Evolutionary conservation across 2,797 vertebrate genomes (phyloP), one percentile per base, ranked within the genome.

Genomic region (Periparus ater): DNA sequence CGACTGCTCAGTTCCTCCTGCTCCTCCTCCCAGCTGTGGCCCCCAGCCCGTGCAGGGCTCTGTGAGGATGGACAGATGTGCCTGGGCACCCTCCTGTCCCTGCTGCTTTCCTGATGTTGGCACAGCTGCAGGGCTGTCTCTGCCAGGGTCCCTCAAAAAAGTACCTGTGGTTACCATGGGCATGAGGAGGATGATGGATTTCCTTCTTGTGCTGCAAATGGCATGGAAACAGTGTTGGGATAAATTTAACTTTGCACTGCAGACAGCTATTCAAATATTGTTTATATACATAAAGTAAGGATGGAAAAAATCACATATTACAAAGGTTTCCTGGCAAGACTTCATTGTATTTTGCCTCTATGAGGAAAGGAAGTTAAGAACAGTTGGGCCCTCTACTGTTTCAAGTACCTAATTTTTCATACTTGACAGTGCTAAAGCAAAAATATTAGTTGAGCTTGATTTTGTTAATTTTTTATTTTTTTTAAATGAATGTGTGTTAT

Each of bases 21-120:
- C 32, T 34, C 45, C 53, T 80, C 67, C 45, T 62, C 50, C 42
- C 81, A 68, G 71, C 66, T 92, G 84, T 36, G 0, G 0, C 3
- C 2, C 17, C 15, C 66, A 44, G 68, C 45, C 54, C 1, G 0
- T 17, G 27, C 30, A 17, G 82, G 65, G 54, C 70, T 61, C 84
- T 48, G 53, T 4, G 2, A 36, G 51, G 63, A 36, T 1, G 2
- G 38, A 14, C 40, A 38, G 40, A 14, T 1, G 1, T 29, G 16
- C 23, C 66, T 80, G 45, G 57, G 66, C 78, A 54, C 11, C 3
- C 54, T 68, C 13, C 25, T 17, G 54, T 16, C 29, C 48, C 32
- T 0, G 0, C 21, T 3, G 1, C 26, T 25, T 48, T 74, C 53
- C 44, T 63, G 13, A 1, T 3, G 12, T 17, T 45, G 74, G 60